These are phyloP conservation scores for Eretmochelys imbricata DNA, from an alignment of 2,113 vertebrate genomes.

Conservation along the genomic window DNA sequence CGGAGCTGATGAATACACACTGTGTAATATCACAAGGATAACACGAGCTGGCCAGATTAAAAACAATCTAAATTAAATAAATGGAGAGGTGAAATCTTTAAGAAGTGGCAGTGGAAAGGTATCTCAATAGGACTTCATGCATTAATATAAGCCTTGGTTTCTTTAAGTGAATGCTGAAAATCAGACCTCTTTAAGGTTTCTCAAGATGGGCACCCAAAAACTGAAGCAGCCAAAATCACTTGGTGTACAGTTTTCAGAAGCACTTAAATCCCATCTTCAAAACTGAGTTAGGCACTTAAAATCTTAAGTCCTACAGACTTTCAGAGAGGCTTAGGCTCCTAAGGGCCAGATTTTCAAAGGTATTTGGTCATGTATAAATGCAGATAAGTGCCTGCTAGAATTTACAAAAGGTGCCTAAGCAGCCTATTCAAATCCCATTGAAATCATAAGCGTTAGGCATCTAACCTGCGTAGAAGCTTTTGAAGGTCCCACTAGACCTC, in stretches of 20 bases:
- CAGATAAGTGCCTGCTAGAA: not conserved
- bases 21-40: not conserved
- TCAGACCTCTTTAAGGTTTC: not conserved
- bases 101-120: not conserved
- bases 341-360: not conserved
- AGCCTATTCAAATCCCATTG: not conserved
- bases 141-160: not conserved
- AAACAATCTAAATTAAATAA: not conserved
- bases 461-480: not conserved
- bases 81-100: not conserved
- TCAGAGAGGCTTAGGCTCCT: not conserved
- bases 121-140: not conserved
- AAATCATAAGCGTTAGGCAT: not conserved
- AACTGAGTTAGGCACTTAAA: not conserved
- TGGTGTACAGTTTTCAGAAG: no score
- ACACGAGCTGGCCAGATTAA: not conserved
- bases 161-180: not conserved
- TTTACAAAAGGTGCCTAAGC: not conserved
- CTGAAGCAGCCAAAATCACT: not conserved
- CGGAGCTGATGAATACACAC: not conserved
- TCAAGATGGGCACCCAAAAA: not conserved
- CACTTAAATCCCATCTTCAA: not conserved
- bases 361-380: not conserved
- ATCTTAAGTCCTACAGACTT: not conserved
- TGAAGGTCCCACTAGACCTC: not conserved